Conservation (phyloP, 2,113 vertebrate genomes). For the Corythornis madagascariensis region DNA sequence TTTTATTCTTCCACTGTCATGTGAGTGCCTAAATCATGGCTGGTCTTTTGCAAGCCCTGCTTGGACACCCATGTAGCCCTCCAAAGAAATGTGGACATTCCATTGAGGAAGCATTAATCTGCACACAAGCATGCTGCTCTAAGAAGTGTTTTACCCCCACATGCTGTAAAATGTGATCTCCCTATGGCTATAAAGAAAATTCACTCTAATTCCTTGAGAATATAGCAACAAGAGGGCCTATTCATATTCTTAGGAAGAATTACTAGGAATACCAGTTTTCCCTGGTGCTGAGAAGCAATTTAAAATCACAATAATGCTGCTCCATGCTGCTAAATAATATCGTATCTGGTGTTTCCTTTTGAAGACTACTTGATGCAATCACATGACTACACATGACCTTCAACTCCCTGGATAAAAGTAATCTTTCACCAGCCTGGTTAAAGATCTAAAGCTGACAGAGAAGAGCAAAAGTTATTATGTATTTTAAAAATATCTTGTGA, state of each 20-base stretch:
- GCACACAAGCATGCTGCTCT: not conserved
- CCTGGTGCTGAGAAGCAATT: not conserved
- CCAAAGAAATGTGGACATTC: accelerated
- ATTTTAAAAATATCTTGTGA: conserved; percentile 25
- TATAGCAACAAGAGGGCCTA: not conserved
- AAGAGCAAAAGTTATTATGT: not conserved
- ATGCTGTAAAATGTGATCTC: not conserved
- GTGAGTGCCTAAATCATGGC: not conserved
- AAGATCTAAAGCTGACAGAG: conserved; percentile 7
- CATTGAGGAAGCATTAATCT: not conserved
- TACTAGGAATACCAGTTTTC: not conserved
- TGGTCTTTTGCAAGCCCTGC: not conserved
- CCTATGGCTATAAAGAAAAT: not conserved
- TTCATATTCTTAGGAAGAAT: not conserved
- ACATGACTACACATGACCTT: not conserved
- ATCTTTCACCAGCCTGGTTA: not conserved
- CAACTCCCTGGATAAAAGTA: not conserved
- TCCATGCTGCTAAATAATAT: not conserved
- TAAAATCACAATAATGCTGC: not conserved
- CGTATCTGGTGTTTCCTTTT: not conserved
- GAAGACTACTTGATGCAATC: not conserved
- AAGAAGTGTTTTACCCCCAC: not conserved
- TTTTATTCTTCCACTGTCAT: not conserved
- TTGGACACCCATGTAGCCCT: not conserved
- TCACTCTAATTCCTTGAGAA: not conserved